A percentile compares a stretch with the other conserved stretches of the same genome.
Evolutionary conservation across 2,888 invertebrate genomes (phyloP).

Genomic region (Microctonus brassicae): DNA sequence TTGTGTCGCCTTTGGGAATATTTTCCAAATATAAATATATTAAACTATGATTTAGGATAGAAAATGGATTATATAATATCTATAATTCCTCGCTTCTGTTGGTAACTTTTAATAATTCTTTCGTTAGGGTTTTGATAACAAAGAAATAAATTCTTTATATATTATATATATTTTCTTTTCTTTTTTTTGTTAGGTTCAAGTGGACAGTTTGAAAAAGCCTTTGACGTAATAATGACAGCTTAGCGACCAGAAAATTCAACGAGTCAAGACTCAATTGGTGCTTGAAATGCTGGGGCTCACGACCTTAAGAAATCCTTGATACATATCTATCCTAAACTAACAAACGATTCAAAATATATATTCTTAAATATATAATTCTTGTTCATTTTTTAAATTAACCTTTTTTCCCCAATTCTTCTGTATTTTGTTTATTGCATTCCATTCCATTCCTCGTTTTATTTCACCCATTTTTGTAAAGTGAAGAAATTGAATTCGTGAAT

Average conservation of each 20-base stretch:
- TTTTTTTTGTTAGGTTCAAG: not conserved
- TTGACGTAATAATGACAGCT: slow-evolving; percentile 64
- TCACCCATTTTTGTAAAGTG: not conserved
- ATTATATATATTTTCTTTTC: not conserved
- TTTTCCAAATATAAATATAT: not conserved
- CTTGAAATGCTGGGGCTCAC: slow-evolving; percentile 63
- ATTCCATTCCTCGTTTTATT: not conserved
- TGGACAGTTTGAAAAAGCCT: slow-evolving; percentile 32
- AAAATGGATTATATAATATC: not conserved
- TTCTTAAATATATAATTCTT: not conserved
- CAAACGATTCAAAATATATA: slow-evolving; percentile 41
- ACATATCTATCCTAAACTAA: slow-evolving; percentile 69
- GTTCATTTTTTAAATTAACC: not conserved
- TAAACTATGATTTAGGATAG: not conserved
- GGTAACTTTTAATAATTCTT: not conserved
- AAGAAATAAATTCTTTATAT: not conserved
- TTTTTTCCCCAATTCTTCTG: not conserved
- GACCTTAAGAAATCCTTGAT: slow-evolving; percentile 64
- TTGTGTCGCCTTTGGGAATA: not conserved
- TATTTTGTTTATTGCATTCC: not conserved
- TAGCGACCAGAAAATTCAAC: slow-evolving; percentile 56
- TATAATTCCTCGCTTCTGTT: not conserved
- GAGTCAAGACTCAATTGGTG: slow-evolving; percentile 62
- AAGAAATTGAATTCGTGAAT: not conserved
- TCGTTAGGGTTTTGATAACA: not conserved